Evolutionary conservation across 2,797 vertebrate species (phyloP), one percentile per base, ranked within the genome.

Genomic region (Poecile montanus): DNA sequence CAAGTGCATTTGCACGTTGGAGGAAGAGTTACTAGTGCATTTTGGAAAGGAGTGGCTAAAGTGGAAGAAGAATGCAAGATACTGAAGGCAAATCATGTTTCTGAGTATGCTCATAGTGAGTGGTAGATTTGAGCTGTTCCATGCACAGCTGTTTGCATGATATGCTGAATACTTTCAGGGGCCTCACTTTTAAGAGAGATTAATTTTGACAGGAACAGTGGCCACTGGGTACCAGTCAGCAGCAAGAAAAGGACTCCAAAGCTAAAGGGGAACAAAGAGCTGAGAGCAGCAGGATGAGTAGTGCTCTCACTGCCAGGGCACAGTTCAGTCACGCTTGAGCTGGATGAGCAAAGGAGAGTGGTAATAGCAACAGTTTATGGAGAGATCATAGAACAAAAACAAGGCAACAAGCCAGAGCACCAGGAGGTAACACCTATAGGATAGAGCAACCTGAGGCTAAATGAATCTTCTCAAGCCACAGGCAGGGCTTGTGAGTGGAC

Each of bases 371-470:
- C 1, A 29, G 20, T 60, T 45, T 53, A 5, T 45, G n/a, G 63
- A 54, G 36, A 65, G 16, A 17, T 63, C 36, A 7, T 34, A n/a
- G 63, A n/a, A 38, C 32, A 78, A 85, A 86, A 88, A 50, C n/a
- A 74, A 65, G 32, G 14, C 57, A 74, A 51, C 17, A 45, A 60
- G 22, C n/a, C 78, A 87, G 20, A 54, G 8, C 30, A 44, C n/a
- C 0, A 0, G 11, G 17, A 45, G 13, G 6, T 73, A 53, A 38
- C 11, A 45, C 16, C n/a, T 79, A 5, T 8, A 62, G 45, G 17
- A 21, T 4, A 44, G 45, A 61, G 38, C 34, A 78, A 1, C 42
- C 50, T 34, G 54, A 50, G 26, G 42, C 36, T 44, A 29, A 72
- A 40, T 19, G 7, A 50, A 27, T 82, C 36, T 51, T 72, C 27